Conservation (phyloP, 2,113 vertebrate species). For the Rhinichthys klamathensis region DNA sequence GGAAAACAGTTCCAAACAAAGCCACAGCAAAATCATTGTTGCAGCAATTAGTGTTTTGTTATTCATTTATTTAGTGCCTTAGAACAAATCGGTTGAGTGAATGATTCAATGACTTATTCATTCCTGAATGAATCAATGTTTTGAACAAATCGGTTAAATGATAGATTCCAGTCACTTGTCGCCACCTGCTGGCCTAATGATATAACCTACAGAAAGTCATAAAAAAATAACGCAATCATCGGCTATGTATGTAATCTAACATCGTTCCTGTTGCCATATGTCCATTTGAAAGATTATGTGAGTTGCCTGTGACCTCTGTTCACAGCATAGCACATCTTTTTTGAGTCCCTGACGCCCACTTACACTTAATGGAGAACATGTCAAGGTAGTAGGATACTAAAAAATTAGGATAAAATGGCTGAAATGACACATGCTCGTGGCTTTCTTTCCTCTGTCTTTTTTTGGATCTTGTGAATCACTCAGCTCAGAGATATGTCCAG, state of each 20-base stretch:
- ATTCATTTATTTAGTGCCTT: too few relatives aligned
- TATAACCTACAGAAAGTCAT: not conserved
- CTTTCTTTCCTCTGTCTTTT: not conserved
- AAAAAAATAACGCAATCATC: not conserved
- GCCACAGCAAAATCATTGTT: too few relatives aligned
- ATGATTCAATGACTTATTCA: too few relatives aligned
- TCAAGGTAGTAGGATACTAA: slow-evolving; percentile 1
- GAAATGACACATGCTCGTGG: not conserved
- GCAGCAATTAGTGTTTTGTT: too few relatives aligned
- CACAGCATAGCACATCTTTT: not conserved
- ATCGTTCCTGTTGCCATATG: too few relatives aligned
- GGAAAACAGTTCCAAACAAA: too few relatives aligned
- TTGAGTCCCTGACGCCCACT: not conserved
- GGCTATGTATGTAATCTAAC: too few relatives aligned
- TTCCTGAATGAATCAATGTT: not conserved
- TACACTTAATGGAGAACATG: not conserved
- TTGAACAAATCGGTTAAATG: not conserved
- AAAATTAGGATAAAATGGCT: not conserved
- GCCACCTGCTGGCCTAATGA: not conserved
- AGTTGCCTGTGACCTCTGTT: not conserved
- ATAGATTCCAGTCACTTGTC: not conserved
- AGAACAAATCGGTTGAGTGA: too few relatives aligned
- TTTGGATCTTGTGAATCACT: not conserved
- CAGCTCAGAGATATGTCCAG: not conserved
- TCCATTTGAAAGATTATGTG: not conserved